phyloP scores from a whole-genome alignment of 2,888 invertebrate species.

The Sepiola atlantica region DNA sequence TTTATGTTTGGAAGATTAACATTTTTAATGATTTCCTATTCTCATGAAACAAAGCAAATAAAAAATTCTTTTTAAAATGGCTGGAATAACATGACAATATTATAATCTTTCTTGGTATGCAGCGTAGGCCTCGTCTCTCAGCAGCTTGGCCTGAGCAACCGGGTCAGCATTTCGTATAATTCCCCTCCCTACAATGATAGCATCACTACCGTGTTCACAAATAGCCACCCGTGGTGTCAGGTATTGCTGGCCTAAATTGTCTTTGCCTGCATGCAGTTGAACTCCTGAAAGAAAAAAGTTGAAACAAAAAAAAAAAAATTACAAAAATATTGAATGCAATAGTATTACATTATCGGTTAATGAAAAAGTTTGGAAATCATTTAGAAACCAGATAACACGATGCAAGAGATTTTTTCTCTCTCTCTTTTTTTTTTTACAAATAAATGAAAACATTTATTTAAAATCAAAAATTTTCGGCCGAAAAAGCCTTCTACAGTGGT shows the following conservation, averaged over 20 bases:
- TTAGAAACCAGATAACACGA: no score
- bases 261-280: slow-evolving; percentile 81
- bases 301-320: not conserved
- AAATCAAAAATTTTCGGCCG: no score
- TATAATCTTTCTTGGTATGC: slow-evolving; percentile 76
- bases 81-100: not conserved
- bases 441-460: no score
- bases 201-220: slow-evolving; percentile 87
- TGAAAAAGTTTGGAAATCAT: no score
- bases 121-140: slow-evolving; percentile 84
- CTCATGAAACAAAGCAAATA: no score
- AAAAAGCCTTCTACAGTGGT: no score
- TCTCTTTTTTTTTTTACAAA: no score
- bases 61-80: no score
- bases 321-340: not conserved
- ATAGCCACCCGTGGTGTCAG: slow-evolving; percentile 88
- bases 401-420: no score
- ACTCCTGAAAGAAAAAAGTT: slow-evolving; percentile 80
- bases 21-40: no score
- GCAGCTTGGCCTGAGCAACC: slow-evolving; percentile 81
- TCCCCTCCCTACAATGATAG: slow-evolving; percentile 95
- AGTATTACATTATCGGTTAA: no score
- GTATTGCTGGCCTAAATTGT: slow-evolving; percentile 91
- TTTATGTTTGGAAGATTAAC: no score
- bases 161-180: slow-evolving; percentile 80